Evolutionary conservation across 2,797 vertebrate species (phyloP), one percentile per base, ranked within the genome.

Genomic region (Rhinophrynus dorsalis): DNA sequence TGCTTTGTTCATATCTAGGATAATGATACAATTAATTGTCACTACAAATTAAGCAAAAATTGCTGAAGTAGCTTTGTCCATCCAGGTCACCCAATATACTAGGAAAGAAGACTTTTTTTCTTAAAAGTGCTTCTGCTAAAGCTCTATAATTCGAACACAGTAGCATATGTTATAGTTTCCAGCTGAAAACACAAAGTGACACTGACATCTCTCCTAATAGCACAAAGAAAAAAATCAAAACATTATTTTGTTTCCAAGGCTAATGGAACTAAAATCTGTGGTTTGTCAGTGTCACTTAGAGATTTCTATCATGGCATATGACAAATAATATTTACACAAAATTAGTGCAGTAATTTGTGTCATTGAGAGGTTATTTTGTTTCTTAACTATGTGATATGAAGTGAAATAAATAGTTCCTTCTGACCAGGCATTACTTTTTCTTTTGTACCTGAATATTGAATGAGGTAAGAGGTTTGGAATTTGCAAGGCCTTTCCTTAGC

Each of bases 281-380:
- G 32, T 37, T 38, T 56, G 32, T 56, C 18, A 52, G 29, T 33
- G 29, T 20, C 30, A 37, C 1, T 17, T 38, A 4, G 18, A 35
- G 30, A 20, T 37, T 56, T 37, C 23, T 37, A 56, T 56, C 54
- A 35, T 56, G 54, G 20, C 51, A 55, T 32, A 30, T 15, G 26
- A 52, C 2, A 26, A 27, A 52, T 30, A 32, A 10, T 23, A 26
- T 52, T 30, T 29, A n/a, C 13, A 29, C 8, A 20, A 8, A 2
- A 20, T 55, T 23, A 24, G 21, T 23, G 12, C 20, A 48, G 20
- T 48, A 45, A 45, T 45, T 6, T 23, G 20, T 48, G 10, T 48
- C 9, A 23, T 24, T 20, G n/a, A 23, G 3, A 48, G 2, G 5
- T 5, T 23, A 13, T 48, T 23, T 10, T 23, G 8, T 23, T 48